Base-by-base conservation (phyloP, 2,888 invertebrate genomes). In the Pyrgus malvae region DNA sequence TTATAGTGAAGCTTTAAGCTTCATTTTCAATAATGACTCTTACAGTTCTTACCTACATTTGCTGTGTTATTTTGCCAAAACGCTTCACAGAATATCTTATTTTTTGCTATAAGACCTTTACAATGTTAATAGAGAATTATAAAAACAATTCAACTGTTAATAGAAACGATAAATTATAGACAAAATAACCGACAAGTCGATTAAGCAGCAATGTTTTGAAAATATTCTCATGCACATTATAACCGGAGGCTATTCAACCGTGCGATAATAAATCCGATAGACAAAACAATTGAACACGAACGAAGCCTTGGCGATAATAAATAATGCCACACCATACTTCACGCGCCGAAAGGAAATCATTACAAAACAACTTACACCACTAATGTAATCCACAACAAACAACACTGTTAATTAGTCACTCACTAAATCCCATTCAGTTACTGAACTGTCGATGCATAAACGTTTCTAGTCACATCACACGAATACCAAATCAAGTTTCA, bases 401-500 rank as follows among this genome's bases (percentile, higher is more conserved):
- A 31, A 58, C 60, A 59, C 58, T 57, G 44, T 45, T 42, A 57
- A 59, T 55, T 57, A 58, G 57, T 61, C 62, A 61, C 64, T 61
- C 60, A 65, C 64, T 44, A 57, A 59, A 63, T 63, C 60, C 57
- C 37, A 56, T 58, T 57, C 50, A 58, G 50, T 59, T 56, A 55
- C 29, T 40, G 14, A 56, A 51, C 35, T 37, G 41, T 41, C 40
- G 31, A 50, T 51, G 14, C 27, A 48, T 56, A 49, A 63, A 63
- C 59, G 65, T 67, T 66, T 65, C 63, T 70, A 65, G 68, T 76
- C 78, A 76, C 81, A 83, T 78, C 76, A 78, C 83, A 78, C 69
- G 69, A 68, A 70, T 69, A 74, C 64, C 70, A 75, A 80, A 78
- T 71, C 78, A 74, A 81, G 78, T 82, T 81, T 81, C 85, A 88